These are phyloP conservation scores for Aurelia coerulea DNA, from an alignment of 30 jellyfish, hydroid and myxozoan genomes.

Conservation along the genomic window DNA sequence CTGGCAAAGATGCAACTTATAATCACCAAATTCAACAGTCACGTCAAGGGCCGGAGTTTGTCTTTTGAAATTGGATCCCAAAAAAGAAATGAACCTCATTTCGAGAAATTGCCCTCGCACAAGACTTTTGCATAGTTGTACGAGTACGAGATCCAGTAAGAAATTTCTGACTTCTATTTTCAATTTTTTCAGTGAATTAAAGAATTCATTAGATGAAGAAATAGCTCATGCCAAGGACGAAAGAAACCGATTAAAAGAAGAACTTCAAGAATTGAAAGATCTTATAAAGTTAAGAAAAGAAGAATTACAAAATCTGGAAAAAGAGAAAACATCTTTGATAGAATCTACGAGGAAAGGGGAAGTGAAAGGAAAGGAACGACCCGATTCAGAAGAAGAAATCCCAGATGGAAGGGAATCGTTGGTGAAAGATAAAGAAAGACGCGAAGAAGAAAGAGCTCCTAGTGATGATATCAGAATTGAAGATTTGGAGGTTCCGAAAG, in stretches of 20 bases:
- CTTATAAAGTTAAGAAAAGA: constrained; percentile 23
- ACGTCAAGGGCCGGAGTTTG: not conserved
- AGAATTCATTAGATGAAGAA: constrained; percentile 2
- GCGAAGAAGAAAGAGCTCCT: not conserved
- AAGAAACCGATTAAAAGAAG: constrained; percentile 29
- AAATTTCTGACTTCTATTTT: not conserved
- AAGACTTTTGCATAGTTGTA: too few species aligned
- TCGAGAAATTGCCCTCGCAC: too few species aligned
- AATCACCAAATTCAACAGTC: not conserved
- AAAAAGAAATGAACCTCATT: not conserved
- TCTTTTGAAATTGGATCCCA: not conserved
- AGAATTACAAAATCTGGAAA: constrained; percentile 20
- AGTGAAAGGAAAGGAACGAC: not conserved
- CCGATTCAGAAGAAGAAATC: not conserved
- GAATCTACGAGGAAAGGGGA: constrained; percentile 14
- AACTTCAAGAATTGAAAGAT: constrained; percentile 52
- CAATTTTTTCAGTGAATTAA: constrained; percentile 21
- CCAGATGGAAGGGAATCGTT: not conserved
- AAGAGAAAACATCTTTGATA: constrained; percentile 3
- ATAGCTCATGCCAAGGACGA: not conserved
- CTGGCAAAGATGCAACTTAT: not conserved
- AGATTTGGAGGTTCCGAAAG: constrained; percentile 37
- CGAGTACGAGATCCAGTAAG: too few species aligned
- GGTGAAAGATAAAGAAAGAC: not conserved
- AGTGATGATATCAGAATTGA: constrained; percentile 36